Percentiles rank a stretch among this genome's conserved stretches.
phyloP scores from a whole-genome alignment of 2,888 invertebrate genomes.

The Trichogramma dendrolimi region DNA sequence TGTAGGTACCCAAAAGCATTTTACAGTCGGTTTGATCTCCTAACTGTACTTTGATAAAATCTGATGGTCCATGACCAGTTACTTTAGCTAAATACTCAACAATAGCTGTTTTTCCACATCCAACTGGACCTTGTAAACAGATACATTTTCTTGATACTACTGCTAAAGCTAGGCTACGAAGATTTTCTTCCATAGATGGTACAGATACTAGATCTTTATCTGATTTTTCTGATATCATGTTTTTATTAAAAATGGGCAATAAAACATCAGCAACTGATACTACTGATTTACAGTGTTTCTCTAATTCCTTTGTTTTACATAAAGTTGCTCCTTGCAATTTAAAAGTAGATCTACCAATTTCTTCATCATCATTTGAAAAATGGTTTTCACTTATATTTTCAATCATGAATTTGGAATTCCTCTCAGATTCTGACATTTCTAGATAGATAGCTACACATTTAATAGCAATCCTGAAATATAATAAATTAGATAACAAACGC shows the following conservation, averaged over 20 bases:
- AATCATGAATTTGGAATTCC: constrained; percentile 6
- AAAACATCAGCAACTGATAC: constrained; percentile 61
- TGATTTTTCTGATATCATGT: constrained; percentile 50
- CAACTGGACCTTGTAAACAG: constrained; percentile 67
- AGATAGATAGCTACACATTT: constrained; percentile 62
- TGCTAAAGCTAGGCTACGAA: constrained; percentile 73
- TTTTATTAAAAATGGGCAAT: constrained; percentile 59
- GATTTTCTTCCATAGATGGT: constrained; percentile 68
- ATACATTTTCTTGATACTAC: constrained; percentile 66
- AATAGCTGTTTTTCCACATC: constrained; percentile 88
- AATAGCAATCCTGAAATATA: constrained; percentile 59
- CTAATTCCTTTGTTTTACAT: constrained; percentile 28
- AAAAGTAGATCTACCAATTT: too few species aligned
- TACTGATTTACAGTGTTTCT: constrained; percentile 30
- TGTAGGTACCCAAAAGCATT: constrained; percentile 86
- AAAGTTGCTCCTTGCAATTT: not conserved
- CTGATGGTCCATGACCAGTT: constrained; percentile 61
- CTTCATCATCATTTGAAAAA: too few species aligned
- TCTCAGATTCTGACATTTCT: constrained; percentile 60
- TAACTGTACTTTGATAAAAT: constrained; percentile 81
- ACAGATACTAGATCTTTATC: constrained; percentile 60
- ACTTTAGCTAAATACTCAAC: constrained; percentile 78
- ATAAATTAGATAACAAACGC: not conserved
- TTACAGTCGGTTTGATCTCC: constrained; percentile 96
- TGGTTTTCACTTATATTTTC: too few species aligned